Evolutionary conservation across 1,140 invertebrate genomes (phyloP).

Genomic region (Drosophila busckii): DNA sequence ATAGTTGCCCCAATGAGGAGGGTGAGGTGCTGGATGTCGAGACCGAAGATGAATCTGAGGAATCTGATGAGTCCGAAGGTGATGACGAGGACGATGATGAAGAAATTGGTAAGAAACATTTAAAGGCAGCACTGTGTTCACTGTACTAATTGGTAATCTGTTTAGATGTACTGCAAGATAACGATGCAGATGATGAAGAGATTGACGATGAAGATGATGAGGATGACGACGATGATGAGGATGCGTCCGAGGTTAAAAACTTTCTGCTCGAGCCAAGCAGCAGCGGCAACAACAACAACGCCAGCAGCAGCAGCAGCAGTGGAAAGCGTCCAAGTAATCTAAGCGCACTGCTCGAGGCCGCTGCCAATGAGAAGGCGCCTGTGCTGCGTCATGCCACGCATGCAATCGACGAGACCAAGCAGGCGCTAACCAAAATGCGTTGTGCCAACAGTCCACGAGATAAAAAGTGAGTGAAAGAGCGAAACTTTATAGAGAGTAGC

Average conservation of each 20-base stretch:
- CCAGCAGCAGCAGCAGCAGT: too few relatives aligned
- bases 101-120: constrained; percentile 50
- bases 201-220: constrained; percentile 77
- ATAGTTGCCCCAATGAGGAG: constrained; percentile 69
- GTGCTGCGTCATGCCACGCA: constrained; percentile 76
- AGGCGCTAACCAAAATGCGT: constrained; percentile 95
- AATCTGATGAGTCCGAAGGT: constrained; percentile 70
- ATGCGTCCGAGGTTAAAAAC: constrained; percentile 60
- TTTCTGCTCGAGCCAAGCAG: constrained; percentile 61
- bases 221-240: constrained; percentile 71
- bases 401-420: constrained; percentile 96
- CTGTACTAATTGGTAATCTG: not conserved
- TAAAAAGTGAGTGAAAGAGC: constrained; percentile 78
- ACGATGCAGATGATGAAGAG: constrained; percentile 73
- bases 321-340: constrained; percentile 69
- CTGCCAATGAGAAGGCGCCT: constrained; percentile 84
- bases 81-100: constrained; percentile 78
- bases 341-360: constrained; percentile 67
- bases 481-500: constrained; percentile 3
- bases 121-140: too few relatives aligned
- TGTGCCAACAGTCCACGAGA: constrained; percentile 85
- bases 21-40: constrained; percentile 58
- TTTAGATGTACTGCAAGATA: constrained; percentile 72
- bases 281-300: too few relatives aligned
- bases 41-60: constrained; percentile 69